Evolutionary conservation across 1,140 invertebrate genomes (phyloP), one percentile per base, ranked within the genome.

Genomic region (Diprion similis): DNA sequence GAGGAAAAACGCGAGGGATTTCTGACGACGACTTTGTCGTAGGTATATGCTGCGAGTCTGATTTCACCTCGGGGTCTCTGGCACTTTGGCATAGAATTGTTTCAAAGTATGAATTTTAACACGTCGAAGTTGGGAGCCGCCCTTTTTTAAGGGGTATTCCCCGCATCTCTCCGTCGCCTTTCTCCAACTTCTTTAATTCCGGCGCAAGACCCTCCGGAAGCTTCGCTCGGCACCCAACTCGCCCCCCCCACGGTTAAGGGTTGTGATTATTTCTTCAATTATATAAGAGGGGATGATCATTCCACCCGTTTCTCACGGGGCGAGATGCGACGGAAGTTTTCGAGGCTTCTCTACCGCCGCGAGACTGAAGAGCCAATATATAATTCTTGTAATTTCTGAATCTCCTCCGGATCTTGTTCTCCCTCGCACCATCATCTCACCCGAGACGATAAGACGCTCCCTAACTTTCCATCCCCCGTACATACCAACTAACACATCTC

Each of bases 181-280:
- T 64, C 59, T 64, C 59, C 59, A 15, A 15, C 13, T 64, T 64
- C 13, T 64, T 64, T 64, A 15, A 51, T 71, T 71, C 46, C 70
- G 70, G 64, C 19, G 68, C 17, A 15, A 17, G 11, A 46, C 51
- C 45, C 59, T n/a, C 24, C 18, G 18, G 48, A 66, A 72, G n/a
- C n/a, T 45, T 17, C 46, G 37, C 51, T 19, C 10, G 66, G 24
- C 37, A 66, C 46, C 45, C 47, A 70, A 17, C 24, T 70, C 51
- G 13, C 67, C 47, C 45, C 66, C 45, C 46, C n/a, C 66, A 59
- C 46, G 46, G 19, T 45, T 64, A 72, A 69, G 74, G 74, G 67
- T 70, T 72, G 71, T 70, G 71, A 76, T 76, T 76, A 71, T 76
- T 76, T 76, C 68, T 68, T 73, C 68, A 19, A 73, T 72, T 51